Evolutionary conservation across 2,888 invertebrate species (phyloP), one percentile per base, ranked within the genome.

Genomic region (Apotomis betuletana): DNA sequence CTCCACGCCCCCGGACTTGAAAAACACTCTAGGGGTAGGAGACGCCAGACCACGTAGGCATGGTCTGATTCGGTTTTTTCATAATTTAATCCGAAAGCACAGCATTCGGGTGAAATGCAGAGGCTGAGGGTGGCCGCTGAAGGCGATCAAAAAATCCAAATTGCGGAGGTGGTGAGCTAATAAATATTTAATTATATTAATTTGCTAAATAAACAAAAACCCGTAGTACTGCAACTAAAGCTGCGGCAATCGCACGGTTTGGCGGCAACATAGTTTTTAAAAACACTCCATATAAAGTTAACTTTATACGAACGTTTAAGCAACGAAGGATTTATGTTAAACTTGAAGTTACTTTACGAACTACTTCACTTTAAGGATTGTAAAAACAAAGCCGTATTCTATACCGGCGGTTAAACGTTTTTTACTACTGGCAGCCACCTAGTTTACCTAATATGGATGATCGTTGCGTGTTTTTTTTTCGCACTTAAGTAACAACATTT

Each of bases 261-360:
- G 85, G 85, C 83, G 85, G 78, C 81, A 83, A 81, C 81, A 80
- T 83, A 81, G 81, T 85, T 74, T 82, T 83, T 86, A 72, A 58
- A 68, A 68, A 63, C 63, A 51, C 63, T 68, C 67, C 71, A 71
- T 67, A 57, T 67, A 68, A 72, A 72, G 67, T 63, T 68, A 63
- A 68, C 63, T 68, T 63, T 68, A 72, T 59, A 63, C 57, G 67
- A 61, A 72, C 58, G 68, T 63, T 72, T 41, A 62, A 67, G 62
- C 62, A 61, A 71, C 67, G 64, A 62, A 70, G 70, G 71, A 71
- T 71, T 71, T 71, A 71, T 71, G 71, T 67, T 67, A 67, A 71
- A 67, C 61, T 71, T 67, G 67, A 57, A 67, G 57, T 57, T 61
- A 67, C 64, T 71, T 71, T 71, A 71, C 71, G 71, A 67, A 71